Evolutionary conservation across 2,888 invertebrate species (phyloP).

Genomic region (Drosophila pseudotalamancana): DNA sequence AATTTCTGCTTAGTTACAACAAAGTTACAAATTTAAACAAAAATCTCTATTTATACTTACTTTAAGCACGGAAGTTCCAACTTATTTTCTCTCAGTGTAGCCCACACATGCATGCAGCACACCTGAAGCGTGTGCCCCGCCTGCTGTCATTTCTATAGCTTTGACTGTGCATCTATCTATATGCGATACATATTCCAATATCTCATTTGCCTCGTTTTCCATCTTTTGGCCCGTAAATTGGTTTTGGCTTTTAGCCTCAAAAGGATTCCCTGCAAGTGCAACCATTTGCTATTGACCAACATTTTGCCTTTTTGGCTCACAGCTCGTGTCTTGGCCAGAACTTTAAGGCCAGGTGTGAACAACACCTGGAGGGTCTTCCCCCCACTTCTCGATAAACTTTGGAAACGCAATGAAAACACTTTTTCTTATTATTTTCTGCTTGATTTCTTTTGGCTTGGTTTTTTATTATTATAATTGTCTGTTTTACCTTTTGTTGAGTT

Average conservation of each 20-base stretch:
- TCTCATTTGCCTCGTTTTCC: background rate
- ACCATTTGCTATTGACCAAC: constrained; percentile 26
- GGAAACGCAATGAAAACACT: constrained; percentile 11
- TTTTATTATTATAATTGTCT: constrained; percentile 36
- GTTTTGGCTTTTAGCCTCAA: constrained; percentile 4
- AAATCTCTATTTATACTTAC: background rate
- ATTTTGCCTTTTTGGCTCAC: background rate
- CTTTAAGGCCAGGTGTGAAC: constrained; percentile 51
- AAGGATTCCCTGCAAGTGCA: constrained; percentile 29
- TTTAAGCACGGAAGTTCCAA: no score
- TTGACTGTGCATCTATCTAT: background rate
- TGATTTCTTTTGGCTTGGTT: constrained; percentile 46
- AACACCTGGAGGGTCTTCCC: constrained; percentile 35
- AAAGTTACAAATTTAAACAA: no score
- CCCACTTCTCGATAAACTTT: constrained; percentile 15
- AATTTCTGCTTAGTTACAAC: no score
- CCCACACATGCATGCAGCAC: background rate
- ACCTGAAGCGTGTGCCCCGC: background rate
- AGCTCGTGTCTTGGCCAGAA: constrained; percentile 31
- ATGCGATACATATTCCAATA: background rate
- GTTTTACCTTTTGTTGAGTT: constrained; percentile 24
- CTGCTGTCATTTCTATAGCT: background rate
- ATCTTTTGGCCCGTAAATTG: constrained; percentile 18
- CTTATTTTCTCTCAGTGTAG: background rate
- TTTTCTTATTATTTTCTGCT: constrained; percentile 29